A percentile compares a stretch with the other conserved stretches of the same genome.
phyloP scores from a whole-genome alignment of 2,888 invertebrate genomes.

The Caenorhabditis sp. region DNA sequence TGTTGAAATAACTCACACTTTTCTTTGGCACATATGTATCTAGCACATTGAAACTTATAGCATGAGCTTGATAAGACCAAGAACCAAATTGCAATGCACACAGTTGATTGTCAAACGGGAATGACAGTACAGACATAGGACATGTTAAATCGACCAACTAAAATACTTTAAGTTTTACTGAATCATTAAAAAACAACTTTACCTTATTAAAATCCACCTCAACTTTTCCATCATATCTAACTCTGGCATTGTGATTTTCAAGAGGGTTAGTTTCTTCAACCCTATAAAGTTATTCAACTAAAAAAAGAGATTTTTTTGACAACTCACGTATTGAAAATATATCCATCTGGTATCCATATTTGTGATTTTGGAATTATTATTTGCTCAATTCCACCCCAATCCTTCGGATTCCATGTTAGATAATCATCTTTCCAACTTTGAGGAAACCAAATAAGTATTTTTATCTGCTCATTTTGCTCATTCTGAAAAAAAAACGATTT shows the following conservation, averaged over 20 bases:
- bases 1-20: conserved; percentile 27
- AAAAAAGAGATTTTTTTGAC: background rate
- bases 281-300: conserved; percentile 23
- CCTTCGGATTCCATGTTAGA: conserved; percentile 50
- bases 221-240: conserved; percentile 48
- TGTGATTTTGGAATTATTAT: conserved; percentile 52
- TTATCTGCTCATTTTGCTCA: conserved; percentile 56
- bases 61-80: conserved; percentile 57
- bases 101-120: conserved; percentile 56
- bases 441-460: conserved; percentile 57
- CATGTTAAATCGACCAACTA: conserved; percentile 56
- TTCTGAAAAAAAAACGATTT: conserved; percentile 36
- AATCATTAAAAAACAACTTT: background rate
- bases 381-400: conserved; percentile 55
- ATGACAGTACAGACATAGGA: conserved; percentile 52
- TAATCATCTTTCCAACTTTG: conserved; percentile 59
- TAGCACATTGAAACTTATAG: conserved; percentile 42
- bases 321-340: conserved; percentile 60
- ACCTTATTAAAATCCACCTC: conserved; percentile 60
- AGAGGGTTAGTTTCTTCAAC: conserved; percentile 57
- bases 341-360: conserved; percentile 59
- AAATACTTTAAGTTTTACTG: no score
- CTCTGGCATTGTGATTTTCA: conserved; percentile 52
- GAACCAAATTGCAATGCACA: conserved; percentile 59
- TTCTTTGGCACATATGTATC: conserved; percentile 46